Conservation (phyloP, 2,113 vertebrate genomes). For the Scomber scombrus region DNA sequence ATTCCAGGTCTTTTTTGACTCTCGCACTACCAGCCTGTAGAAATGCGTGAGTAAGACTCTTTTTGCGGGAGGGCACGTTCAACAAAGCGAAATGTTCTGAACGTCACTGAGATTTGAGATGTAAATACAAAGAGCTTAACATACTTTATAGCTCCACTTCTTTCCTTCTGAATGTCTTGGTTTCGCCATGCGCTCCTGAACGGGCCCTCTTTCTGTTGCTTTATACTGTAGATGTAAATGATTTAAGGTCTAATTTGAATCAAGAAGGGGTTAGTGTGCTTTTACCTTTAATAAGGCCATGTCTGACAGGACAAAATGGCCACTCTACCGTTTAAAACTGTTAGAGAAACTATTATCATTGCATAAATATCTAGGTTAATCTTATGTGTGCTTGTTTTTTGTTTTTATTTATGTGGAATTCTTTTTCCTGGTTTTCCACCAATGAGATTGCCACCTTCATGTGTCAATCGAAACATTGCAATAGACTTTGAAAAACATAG, state of each 20-base stretch:
- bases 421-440: slow-evolving; percentile 38
- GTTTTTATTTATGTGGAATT: slow-evolving; percentile 41
- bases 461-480: slow-evolving; percentile 44
- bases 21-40: slow-evolving; percentile 54
- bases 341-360: slow-evolving; percentile 68
- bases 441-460: slow-evolving; percentile 17
- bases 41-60: slow-evolving; percentile 58
- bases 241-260: slow-evolving; percentile 73
- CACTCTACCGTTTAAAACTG: slow-evolving; percentile 79
- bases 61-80: slow-evolving; percentile 35
- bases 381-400: slow-evolving; percentile 18
- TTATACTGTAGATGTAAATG: slow-evolving; percentile 74
- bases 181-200: slow-evolving; percentile 57
- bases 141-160: slow-evolving; percentile 40
- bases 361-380: slow-evolving; percentile 66
- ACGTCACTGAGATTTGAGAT: slow-evolving; percentile 48
- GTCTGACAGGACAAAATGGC: slow-evolving; percentile 65
- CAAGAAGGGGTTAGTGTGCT: slow-evolving; percentile 70
- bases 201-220: slow-evolving; percentile 66
- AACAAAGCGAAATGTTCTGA: slow-evolving; percentile 31
- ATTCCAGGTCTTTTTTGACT: slow-evolving; percentile 52
- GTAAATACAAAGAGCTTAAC: slow-evolving; percentile 72
- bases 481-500: slow-evolving; percentile 45
- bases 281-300: slow-evolving; percentile 81
- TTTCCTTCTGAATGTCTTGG: slow-evolving; percentile 73